phyloP scores from a whole-genome alignment of 2,888 invertebrate species.

The Scelioninae gen. 1 region DNA sequence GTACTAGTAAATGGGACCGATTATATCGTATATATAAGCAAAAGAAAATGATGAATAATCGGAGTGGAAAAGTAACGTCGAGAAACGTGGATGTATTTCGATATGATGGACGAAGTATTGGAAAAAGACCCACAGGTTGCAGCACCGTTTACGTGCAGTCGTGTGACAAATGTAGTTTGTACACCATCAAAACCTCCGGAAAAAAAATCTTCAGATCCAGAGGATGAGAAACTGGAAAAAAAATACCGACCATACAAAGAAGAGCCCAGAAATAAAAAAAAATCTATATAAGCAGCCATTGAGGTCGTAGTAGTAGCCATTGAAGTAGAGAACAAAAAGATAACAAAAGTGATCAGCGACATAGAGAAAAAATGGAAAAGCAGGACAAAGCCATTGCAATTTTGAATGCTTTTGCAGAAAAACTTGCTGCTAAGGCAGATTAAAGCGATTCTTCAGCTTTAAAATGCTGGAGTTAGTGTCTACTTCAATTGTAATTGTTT shows the following conservation, averaged over 20 bases:
- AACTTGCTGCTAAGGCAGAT: background rate
- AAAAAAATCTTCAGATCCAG: background rate
- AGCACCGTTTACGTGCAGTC: constrained; percentile 29
- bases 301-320: constrained; percentile 7
- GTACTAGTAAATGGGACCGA: constrained; percentile 31
- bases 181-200: constrained; percentile 6
- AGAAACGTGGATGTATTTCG: constrained; percentile 25
- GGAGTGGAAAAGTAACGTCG: too few relatives aligned
- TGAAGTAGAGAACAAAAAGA: constrained; percentile 15
- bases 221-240: constrained; percentile 1
- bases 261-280: constrained; percentile 1
- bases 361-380: constrained; percentile 24
- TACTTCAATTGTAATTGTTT: too few relatives aligned
- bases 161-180: constrained; percentile 12
- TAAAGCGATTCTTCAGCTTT: too few relatives aligned
- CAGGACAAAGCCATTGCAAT: constrained; percentile 23
- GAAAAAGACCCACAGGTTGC: constrained; percentile 10
- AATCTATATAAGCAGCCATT: constrained; percentile 17
- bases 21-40: too few relatives aligned
- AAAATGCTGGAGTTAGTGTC: too few relatives aligned
- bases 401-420: constrained; percentile 11
- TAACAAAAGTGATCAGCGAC: constrained; percentile 13
- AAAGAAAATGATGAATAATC: too few relatives aligned
- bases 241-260: background rate
- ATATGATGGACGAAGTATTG: constrained; percentile 22